Base-by-base conservation (phyloP, 23 tunicate genomes). In the Clavelina lepadiformis region DNA sequence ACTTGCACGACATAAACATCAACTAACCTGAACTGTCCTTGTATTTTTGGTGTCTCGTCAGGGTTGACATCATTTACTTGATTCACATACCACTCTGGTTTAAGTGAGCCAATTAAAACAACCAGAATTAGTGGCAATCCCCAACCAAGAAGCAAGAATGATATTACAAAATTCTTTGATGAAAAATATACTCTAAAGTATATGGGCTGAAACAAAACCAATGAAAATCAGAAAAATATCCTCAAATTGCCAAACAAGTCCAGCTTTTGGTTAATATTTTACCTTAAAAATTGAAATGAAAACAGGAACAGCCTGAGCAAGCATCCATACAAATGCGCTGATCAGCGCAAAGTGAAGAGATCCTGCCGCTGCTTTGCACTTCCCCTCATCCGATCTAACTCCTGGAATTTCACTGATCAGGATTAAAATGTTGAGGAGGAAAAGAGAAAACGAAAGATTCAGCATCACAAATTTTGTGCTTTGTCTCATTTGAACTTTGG, bases 181-280 rank as follows among this genome's bases (percentile, higher is more conserved):
- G 64, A n/a, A 28, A 71, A n/a, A 11, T 33, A 27, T 2, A 51
- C 25, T 71, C 37, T 55, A 50, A 31, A 71, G 63, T 71, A 71
- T 18, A 71, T 33, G 6, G 76, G 76, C 76, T 71, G 65, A 37
- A 71, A 55, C 29, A 31, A 3, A n/a, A n/a, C n/a, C n/a, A n/a
- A n/a, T n/a, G n/a, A n/a, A n/a, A n/a, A n/a, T n/a, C n/a, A n/a
- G n/a, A n/a, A n/a, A n/a, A n/a, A n/a, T n/a, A n/a, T n/a, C n/a
- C n/a, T n/a, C n/a, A n/a, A n/a, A n/a, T n/a, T n/a, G n/a, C n/a
- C n/a, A n/a, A n/a, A n/a, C n/a, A n/a, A n/a, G n/a, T 41, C 15
- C 15, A 11, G 49, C 15, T 41, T 41, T 11, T 15, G 15, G 49
- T 11, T 11, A 11, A 15, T 53, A n/a, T 6, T 27, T 7, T 28